A percentile compares a stretch with the other conserved stretches of the same genome.
These are phyloP conservation scores for Tetrax tetrax DNA, from an alignment of 2,113 vertebrate species.

Conservation along the genomic window DNA sequence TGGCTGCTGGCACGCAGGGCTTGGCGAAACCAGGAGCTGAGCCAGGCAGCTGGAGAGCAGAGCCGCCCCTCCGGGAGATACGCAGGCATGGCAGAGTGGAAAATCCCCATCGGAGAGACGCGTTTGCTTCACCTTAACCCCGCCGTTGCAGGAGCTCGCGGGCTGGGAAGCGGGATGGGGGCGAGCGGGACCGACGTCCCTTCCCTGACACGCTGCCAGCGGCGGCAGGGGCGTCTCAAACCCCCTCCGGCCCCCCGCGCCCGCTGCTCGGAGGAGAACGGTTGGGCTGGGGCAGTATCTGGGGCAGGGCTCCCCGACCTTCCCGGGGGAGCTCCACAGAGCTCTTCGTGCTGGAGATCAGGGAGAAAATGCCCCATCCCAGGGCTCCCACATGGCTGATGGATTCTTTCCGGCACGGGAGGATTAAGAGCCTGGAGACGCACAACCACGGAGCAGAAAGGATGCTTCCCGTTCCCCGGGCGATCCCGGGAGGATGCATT, in stretches of 20 bases:
- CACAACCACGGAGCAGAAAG: background rate
- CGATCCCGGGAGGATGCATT: background rate
- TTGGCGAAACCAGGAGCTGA: background rate
- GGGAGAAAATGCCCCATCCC: background rate
- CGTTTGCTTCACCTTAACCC: background rate
- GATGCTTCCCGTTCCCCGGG: background rate
- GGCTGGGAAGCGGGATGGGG: background rate
- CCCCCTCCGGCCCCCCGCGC: background rate
- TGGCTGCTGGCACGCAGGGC: background rate
- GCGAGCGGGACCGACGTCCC: rapidly evolving
- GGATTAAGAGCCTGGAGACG: background rate
- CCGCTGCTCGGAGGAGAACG: rapidly evolving
- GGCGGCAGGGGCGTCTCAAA: background rate
- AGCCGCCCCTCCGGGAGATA: background rate
- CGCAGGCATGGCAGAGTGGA: background rate
- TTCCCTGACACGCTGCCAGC: background rate
- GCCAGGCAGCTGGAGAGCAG: background rate
- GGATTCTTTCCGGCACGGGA: background rate
- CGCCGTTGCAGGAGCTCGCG: background rate
- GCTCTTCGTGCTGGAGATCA: rapidly evolving
- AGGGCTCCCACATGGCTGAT: background rate
- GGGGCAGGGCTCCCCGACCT: rapidly evolving
- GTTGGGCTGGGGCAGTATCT: too few species aligned
- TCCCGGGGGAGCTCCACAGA: background rate
- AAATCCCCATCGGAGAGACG: background rate